Percentiles rank a stretch among this genome's conserved stretches.
phyloP scores from a whole-genome alignment of 2,113 vertebrate species.

The Setophaga petechia region DNA sequence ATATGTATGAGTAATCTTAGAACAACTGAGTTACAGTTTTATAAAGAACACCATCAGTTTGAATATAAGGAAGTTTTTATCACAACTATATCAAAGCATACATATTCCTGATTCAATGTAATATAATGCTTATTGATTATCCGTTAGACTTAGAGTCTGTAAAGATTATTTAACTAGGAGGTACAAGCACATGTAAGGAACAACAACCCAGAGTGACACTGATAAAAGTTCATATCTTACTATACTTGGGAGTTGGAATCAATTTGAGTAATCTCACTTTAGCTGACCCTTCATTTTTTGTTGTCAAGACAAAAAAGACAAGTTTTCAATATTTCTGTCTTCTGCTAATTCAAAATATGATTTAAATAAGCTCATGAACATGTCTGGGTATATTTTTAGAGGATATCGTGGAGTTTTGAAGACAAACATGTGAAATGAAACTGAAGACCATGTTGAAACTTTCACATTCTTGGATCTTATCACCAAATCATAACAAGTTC shows the following conservation, averaged over 20 bases:
- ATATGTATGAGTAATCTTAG: neutral
- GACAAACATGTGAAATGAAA: neutral
- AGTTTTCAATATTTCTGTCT: neutral
- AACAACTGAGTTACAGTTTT: neutral
- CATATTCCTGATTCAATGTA: neutral
- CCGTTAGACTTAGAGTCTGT: neutral
- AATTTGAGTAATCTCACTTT: neutral
- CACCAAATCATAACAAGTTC: neutral
- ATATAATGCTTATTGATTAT: neutral
- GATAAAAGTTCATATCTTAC: neutral
- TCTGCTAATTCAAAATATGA: neutral
- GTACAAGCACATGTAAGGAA: neutral
- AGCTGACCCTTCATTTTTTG: neutral
- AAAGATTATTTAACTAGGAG: neutral
- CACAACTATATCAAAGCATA: neutral
- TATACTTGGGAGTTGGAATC: neutral
- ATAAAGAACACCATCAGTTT: neutral
- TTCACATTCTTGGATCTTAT: neutral
- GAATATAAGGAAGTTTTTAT: neutral
- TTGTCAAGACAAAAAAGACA: neutral
- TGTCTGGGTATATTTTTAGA: conserved; percentile 21
- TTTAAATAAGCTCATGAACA: neutral
- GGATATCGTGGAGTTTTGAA: neutral
- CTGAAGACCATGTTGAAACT: neutral
- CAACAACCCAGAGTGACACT: neutral